Conservation (phyloP, 1,140 invertebrate genomes). For the Eumaeus atala region DNA sequence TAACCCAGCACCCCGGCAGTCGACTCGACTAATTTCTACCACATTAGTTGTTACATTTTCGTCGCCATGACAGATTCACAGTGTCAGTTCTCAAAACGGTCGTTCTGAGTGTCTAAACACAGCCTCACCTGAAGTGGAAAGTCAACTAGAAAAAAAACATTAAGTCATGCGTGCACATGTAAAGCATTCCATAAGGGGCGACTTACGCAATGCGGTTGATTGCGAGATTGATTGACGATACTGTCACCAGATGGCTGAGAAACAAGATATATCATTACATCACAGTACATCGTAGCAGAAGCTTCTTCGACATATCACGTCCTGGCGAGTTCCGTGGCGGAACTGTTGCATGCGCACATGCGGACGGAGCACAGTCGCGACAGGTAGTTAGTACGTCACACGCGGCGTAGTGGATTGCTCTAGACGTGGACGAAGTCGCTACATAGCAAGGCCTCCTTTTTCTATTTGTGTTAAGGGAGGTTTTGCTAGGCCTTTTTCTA, state of each 20-base stretch:
- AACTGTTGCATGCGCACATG: slow-evolving; percentile 1
- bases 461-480: too few relatives aligned
- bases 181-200: slow-evolving; percentile 64
- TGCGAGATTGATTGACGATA: slow-evolving; percentile 91
- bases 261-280: slow-evolving; percentile 67
- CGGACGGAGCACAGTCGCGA: background rate
- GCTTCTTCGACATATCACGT: slow-evolving; percentile 29
- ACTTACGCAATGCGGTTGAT: slow-evolving; percentile 94
- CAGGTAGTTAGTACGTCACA: slow-evolving; percentile 1
- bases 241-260: slow-evolving; percentile 90
- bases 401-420: slow-evolving; percentile 19
- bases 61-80: too few relatives aligned
- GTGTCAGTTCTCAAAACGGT: too few relatives aligned
- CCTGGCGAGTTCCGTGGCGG: background rate
- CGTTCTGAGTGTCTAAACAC: slow-evolving; percentile 9
- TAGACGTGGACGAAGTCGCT: slow-evolving; percentile 1
- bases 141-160: slow-evolving; percentile 34
- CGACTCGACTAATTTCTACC: background rate
- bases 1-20: background rate
- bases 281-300: slow-evolving; percentile 58
- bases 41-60: background rate
- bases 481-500: too few relatives aligned
- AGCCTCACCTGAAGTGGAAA: slow-evolving; percentile 23
- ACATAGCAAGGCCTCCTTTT: too few relatives aligned
- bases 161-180: slow-evolving; percentile 38